Percentiles rank a stretch among this genome's conserved stretches.
Conservation (phyloP, 2,113 vertebrate genomes). For the Scytalopus superciliaris region DNA sequence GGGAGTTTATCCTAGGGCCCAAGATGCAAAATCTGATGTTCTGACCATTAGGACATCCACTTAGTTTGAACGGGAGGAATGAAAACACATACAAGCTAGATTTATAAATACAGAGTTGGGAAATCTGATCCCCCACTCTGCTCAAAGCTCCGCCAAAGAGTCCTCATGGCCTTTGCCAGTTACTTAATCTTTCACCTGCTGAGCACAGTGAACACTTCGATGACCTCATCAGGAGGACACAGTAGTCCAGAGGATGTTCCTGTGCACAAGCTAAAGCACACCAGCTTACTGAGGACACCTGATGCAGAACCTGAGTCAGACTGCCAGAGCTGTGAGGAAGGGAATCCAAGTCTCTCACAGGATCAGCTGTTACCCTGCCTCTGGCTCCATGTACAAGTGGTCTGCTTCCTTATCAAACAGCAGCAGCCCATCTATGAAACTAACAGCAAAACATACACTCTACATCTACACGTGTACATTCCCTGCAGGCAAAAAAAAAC, state of each 20-base stretch:
- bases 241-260: neutral
- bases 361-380: neutral
- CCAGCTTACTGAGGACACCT: neutral
- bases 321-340: neutral
- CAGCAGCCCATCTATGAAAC: neutral
- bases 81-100: neutral
- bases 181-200: neutral
- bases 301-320: neutral
- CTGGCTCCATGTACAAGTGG: neutral
- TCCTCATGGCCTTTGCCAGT: neutral
- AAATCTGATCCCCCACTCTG: neutral
- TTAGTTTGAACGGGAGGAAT: neutral
- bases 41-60: neutral
- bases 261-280: neutral
- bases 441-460: neutral
- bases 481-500: neutral
- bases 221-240: neutral
- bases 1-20: neutral
- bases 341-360: neutral
- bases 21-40: neutral
- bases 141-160: neutral
- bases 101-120: neutral
- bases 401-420: neutral
- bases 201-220: neutral
- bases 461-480: neutral